Percentiles rank a stretch among this genome's conserved stretches.
phyloP scores from a whole-genome alignment of 2,888 invertebrate species.

The Trypoxylon attenuatum region DNA sequence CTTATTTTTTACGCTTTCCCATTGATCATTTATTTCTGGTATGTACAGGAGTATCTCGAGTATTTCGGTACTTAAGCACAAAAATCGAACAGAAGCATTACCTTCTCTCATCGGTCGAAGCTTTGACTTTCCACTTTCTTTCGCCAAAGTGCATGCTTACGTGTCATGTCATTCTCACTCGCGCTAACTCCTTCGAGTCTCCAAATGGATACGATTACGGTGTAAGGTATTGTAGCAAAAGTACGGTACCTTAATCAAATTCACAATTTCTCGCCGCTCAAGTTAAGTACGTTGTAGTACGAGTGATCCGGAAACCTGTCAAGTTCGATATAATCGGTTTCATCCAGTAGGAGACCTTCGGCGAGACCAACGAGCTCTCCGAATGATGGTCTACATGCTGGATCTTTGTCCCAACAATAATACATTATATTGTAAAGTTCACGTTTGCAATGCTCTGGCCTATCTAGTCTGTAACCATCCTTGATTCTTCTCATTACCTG shows the following conservation, averaged over 20 bases:
- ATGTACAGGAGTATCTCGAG: no score
- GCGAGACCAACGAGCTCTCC: slow-evolving; percentile 87
- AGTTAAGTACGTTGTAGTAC: slow-evolving; percentile 89
- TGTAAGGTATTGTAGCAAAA: neutral
- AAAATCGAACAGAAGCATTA: no score
- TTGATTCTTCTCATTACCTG: slow-evolving; percentile 83
- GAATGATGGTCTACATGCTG: slow-evolving; percentile 89
- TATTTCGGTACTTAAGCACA: no score
- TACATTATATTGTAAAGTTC: slow-evolving; percentile 97
- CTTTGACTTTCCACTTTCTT: no score
- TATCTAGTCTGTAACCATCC: slow-evolving; percentile 92
- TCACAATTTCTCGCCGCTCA: slow-evolving; percentile 88
- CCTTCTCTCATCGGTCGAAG: no score
- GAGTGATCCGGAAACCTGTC: slow-evolving; percentile 95
- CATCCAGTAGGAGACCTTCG: slow-evolving; percentile 89
- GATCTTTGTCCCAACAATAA: slow-evolving; percentile 94
- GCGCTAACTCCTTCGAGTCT: no score
- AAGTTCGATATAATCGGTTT: slow-evolving; percentile 94
- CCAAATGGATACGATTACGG: no score
- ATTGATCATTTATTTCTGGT: no score
- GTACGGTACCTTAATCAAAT: slow-evolving; percentile 12
- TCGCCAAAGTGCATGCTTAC: no score
- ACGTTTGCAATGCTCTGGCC: slow-evolving; percentile 94
- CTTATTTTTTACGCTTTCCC: no score
- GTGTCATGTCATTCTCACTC: no score